Evolutionary conservation across 2,888 invertebrate species (phyloP), one percentile per base, ranked within the genome.

Genomic region (Nomada fabriciana): DNA sequence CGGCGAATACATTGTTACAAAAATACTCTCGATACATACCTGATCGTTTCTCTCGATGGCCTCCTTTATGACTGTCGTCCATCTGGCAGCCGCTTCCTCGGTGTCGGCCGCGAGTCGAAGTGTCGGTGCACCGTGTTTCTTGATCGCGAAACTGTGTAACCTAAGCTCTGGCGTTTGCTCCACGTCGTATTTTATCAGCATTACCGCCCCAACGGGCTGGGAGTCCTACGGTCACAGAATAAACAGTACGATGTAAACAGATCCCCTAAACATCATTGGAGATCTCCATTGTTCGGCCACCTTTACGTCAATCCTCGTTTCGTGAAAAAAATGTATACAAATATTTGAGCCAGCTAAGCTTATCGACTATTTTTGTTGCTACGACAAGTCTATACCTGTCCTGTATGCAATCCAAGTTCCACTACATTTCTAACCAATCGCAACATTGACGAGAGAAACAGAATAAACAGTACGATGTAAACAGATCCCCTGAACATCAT

Each of bases 151-250:
- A 78, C 96, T 96, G 92, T 97, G 96, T 4, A 96, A 95, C 83
- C 96, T 95, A n/a, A 95, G 96, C 82, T 96, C 97, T 63, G 96
- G 95, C 57, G 96, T 95, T 73, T 94, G 94, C 67, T 94, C 94
- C 11, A 98, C 96, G 80, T 96, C 96, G 94, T 98, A 98, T 93
- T 98, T 97, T 60, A 97, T 96, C 83, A 98, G 95, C 95, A 98
- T 97, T 86, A 98, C 95, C 20, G 98, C 98, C 83, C 98, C 98
- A 60, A 98, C 97, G 76, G 98, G 98, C 93, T 97, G 97, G 80
- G 96, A 96, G 91, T 97, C 97, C 98, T 97, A 91, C 20, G 20
- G 20, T 29, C 68, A 50, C 18, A 11, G 11, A 64, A 80, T 57
- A 47, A 47, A 47, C 47, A 2, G 15, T 10, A 0, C 47, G 2